phyloP scores from a whole-genome alignment of 1,140 invertebrate species.

The Drosophila ficusphila region DNA sequence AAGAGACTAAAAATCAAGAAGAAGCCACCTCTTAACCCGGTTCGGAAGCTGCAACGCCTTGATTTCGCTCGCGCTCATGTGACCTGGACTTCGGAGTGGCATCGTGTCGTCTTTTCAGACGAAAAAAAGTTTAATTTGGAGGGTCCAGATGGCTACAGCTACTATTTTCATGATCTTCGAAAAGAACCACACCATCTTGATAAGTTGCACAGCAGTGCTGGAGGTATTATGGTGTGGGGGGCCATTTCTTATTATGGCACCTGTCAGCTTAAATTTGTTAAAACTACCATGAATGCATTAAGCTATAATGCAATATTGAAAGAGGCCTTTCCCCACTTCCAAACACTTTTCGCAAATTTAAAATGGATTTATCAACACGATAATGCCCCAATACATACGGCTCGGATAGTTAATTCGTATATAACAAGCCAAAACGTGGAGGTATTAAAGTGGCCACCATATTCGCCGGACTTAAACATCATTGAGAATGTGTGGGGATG shows the following conservation, averaged over 20 bases:
- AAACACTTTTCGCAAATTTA: slow-evolving; percentile 16
- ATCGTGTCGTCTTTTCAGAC: background rate
- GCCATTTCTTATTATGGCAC: slow-evolving; percentile 1
- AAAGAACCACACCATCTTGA: too few relatives aligned
- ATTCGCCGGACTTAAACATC: too few relatives aligned
- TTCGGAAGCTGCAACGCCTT: too few relatives aligned
- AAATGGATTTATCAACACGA: slow-evolving; percentile 13
- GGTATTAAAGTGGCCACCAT: too few relatives aligned
- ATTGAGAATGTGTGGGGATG: too few relatives aligned
- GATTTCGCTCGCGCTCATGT: too few relatives aligned
- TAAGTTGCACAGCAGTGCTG: slow-evolving; percentile 12
- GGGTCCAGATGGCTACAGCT: background rate
- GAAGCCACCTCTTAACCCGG: too few relatives aligned
- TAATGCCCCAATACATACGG: slow-evolving; percentile 3
- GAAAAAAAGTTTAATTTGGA: too few relatives aligned
- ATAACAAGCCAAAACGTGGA: too few relatives aligned
- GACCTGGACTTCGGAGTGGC: slow-evolving; percentile 1
- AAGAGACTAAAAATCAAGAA: too few relatives aligned
- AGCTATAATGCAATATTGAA: slow-evolving; percentile 13
- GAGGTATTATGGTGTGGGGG: slow-evolving; percentile 4
- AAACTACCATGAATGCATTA: slow-evolving; percentile 7
- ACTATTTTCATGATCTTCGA: background rate
- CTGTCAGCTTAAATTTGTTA: too few relatives aligned
- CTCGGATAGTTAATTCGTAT: slow-evolving; percentile 1
- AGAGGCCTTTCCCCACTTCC: slow-evolving; percentile 7